phyloP scores from a whole-genome alignment of 2,113 vertebrate species.

The Nansenia antarctica region DNA sequence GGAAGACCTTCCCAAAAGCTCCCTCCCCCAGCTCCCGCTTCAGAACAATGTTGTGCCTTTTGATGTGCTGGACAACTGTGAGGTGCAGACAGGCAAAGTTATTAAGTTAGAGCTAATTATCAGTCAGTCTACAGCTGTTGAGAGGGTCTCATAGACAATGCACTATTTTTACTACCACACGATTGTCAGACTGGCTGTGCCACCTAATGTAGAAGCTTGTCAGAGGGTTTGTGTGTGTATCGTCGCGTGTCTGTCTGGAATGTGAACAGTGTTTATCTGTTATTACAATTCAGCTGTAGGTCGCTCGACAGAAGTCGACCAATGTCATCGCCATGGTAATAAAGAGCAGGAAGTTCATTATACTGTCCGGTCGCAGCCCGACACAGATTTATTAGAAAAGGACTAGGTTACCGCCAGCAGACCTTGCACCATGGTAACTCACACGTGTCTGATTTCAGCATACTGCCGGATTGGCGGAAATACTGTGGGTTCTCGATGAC shows the following conservation, averaged over 20 bases:
- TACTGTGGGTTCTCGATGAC: slow-evolving; percentile 99
- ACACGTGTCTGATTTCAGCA: slow-evolving; percentile 96
- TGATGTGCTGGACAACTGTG: slow-evolving; percentile 97
- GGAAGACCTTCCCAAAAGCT: slow-evolving; percentile 97
- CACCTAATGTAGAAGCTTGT: too few species aligned
- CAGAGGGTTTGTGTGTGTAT: slow-evolving; percentile 3
- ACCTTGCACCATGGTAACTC: slow-evolving; percentile 75
- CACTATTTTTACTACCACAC: too few species aligned
- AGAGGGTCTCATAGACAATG: too few species aligned
- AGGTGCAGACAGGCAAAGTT: slow-evolving; percentile 55
- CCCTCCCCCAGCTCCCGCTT: slow-evolving; percentile 97
- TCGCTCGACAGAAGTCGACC: slow-evolving; percentile 12
- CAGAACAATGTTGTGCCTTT: slow-evolving; percentile 95
- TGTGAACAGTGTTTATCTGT: slow-evolving; percentile 12
- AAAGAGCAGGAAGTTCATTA: slow-evolving; percentile 46
- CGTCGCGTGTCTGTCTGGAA: neutral
- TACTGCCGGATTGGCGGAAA: slow-evolving; percentile 93
- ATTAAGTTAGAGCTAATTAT: neutral
- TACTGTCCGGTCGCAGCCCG: slow-evolving; percentile 36
- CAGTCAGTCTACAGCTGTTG: too few species aligned
- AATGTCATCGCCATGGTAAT: slow-evolving; percentile 46
- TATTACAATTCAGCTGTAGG: slow-evolving; percentile 3
- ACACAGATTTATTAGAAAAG: slow-evolving; percentile 66
- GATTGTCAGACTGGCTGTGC: too few species aligned
- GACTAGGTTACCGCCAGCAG: slow-evolving; percentile 31